Percentiles rank a stretch among this genome's conserved stretches.
Conservation (phyloP, 2,888 invertebrate genomes). For the Cordilura impudica region DNA sequence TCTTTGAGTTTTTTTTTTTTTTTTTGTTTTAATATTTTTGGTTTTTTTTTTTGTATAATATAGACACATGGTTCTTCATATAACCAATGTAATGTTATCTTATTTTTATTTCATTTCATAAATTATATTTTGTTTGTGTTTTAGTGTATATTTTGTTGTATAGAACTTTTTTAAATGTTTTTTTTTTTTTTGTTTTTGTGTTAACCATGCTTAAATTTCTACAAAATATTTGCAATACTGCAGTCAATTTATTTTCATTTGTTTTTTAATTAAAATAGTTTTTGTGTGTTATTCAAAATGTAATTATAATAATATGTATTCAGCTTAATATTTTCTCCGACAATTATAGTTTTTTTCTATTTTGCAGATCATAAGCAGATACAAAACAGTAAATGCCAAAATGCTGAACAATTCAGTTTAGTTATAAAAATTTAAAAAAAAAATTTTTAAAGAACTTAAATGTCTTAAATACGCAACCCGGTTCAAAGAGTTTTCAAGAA, state of each 20-base stretch:
- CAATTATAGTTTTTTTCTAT: conserved; percentile 30
- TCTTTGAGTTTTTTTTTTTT: conserved; percentile 1
- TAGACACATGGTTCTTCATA: conserved; percentile 52
- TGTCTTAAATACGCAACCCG: too few species aligned
- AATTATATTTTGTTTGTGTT: conserved; percentile 52
- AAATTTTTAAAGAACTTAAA: too few species aligned
- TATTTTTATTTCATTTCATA: conserved; percentile 21
- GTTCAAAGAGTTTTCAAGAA: too few species aligned
- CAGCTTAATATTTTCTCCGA: conserved; percentile 42
- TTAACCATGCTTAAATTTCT: conserved; percentile 74
- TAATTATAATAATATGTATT: conserved; percentile 51
- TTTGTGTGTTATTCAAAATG: conserved; percentile 37
- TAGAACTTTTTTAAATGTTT: conserved; percentile 43
- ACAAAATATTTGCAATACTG: conserved; percentile 77
- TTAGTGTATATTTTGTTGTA: conserved; percentile 57
- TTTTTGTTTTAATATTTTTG: conserved; percentile 17
- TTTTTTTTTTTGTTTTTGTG: conserved; percentile 43
- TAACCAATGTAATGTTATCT: conserved; percentile 34
- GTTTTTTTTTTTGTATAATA: conserved; percentile 44
- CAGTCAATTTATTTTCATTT: conserved; percentile 72
- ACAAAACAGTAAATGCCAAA: not conserved
- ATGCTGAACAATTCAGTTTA: too few species aligned
- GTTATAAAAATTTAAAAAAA: too few species aligned
- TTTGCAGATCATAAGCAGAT: conserved; percentile 7
- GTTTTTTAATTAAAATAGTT: conserved; percentile 57